These are phyloP conservation scores for Morone chrysops DNA, from an alignment of 2,113 vertebrate species.

Conservation along the genomic window DNA sequence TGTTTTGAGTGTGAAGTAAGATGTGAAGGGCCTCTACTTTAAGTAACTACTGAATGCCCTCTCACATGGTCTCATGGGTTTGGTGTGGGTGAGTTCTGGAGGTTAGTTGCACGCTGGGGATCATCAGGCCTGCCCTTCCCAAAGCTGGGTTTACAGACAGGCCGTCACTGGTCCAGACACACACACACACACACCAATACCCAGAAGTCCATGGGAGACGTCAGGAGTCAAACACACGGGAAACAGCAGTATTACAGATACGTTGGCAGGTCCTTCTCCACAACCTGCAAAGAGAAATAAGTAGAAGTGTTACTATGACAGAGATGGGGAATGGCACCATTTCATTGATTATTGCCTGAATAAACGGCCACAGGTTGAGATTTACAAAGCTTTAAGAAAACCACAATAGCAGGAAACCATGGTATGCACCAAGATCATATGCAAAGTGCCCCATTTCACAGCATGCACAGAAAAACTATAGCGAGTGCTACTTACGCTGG, in stretches of 20 bases:
- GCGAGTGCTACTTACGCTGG: constrained; percentile 83
- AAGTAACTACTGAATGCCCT: constrained; percentile 10
- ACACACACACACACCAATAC: constrained; percentile 52
- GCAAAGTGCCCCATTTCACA: background rate
- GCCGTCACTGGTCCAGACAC: constrained; percentile 88
- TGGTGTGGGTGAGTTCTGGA: constrained; percentile 72
- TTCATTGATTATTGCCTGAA: background rate
- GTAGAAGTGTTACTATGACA: background rate
- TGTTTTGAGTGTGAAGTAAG: background rate
- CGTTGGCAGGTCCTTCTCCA: constrained; percentile 91
- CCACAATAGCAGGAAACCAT: background rate
- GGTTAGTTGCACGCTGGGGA: constrained; percentile 84
- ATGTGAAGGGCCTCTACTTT: background rate
- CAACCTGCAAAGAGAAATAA: constrained; percentile 81
- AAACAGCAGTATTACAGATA: constrained; percentile 83
- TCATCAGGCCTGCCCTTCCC: constrained; percentile 88
- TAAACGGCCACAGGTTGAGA: background rate
- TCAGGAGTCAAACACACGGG: rapidly evolving
- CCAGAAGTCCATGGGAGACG: constrained; percentile 52
- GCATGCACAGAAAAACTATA: background rate
- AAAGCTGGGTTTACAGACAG: constrained; percentile 87
- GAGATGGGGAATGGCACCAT: background rate
- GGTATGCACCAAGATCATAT: background rate
- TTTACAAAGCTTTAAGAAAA: background rate
- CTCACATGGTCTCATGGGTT: constrained; percentile 42